Evolutionary conservation across 2,888 invertebrate genomes (phyloP), one percentile per base, ranked within the genome.

Genomic region (Drosophila parthenogenetica): DNA sequence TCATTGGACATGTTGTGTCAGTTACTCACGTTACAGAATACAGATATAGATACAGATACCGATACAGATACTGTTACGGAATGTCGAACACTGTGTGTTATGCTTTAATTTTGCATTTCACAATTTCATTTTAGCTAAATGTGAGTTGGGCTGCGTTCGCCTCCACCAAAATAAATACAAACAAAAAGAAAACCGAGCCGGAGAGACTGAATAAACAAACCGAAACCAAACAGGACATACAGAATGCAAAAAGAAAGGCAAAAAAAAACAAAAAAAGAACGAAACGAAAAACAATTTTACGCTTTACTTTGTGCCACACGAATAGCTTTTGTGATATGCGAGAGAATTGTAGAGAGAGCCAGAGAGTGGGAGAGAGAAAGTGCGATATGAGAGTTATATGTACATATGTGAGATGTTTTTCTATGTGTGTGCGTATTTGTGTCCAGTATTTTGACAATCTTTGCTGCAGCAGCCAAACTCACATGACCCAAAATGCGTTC

Each of bases 141-240:
- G 61, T 64, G 63, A 51, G 70, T 57, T 65, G 50, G 58, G 46
- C 42, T 50, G 29, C 54, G 48, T 39, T 50, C 43, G 42, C 48
- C 50, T 13, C 35, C 35, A 35, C 35, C 35, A 35, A 35, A 35
- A 35, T 35, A 35, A 64, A 79, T 73, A 60, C 68, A 76, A 81
- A 81, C 72, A 81, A 66, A 16, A 70, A 68, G 50, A 63, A 59
- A 82, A 80, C 71, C 67, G 65, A 45, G 59, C 69, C 63, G 64
- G 77, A 66, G 45, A 81, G 79, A 78, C 87, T 84, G 81, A 83
- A 83, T 84, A 84, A 87, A 87, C 87, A 83, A 67, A 67, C 54
- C 58, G 61, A 68, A 69, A 76, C 67, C 68, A 81, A 87, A 81
- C 81, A 75, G 54, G 53, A 71, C 60, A 51, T 4, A 50, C n/a